Base-by-base conservation (phyloP, 2,888 invertebrate species). In the Fragum fragum region DNA sequence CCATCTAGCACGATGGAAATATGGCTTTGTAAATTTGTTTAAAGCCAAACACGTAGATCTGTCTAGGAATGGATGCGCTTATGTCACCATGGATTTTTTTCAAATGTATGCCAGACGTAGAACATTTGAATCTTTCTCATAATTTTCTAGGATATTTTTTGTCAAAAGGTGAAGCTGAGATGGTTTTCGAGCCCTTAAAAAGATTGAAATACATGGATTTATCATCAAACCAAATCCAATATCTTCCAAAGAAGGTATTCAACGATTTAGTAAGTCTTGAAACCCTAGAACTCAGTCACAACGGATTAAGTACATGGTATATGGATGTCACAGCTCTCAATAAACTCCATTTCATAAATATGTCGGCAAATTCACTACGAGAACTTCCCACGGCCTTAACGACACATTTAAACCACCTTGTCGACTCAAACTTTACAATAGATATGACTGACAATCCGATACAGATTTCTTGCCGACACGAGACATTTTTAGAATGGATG, bases 61-160 rank as follows among this genome's bases (percentile, higher is more conserved):
- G 16, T 80, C 83, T n/a, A 53, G 55, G 29, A 77, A 77, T 47
- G 59, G 59, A n/a, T 72, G 74, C 21, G 28, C 66, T 23, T 2
- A 53, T 28, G 55, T 77, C 28, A 0, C 29, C 23, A 2, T 18
- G 23, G 21, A 36, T 3, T 59, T 72, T 26, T 78, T n/a, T 84
- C 39, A 32, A 11, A 18, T 23, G 9, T 1, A 26, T 74, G 23
- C 6, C 36, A 36, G 63, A 36, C 2, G 1, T 84, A 0, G 69
- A 69, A 57, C 52, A 36, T 26, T 42, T 84, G 2, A 63, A 73
- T 21, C 9, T 76, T 16, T 61, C 73, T 7, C 28, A 55, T 6
- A 84, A 84, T 47, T 47, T 52, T n/a, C 23, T 84, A 14, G 84
- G 84, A n/a, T 7, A 47, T 7, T 6, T 42, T 11, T 55, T 79